Conservation (phyloP, 2,888 invertebrate species). For the Tetramorium bicarinatum region DNA sequence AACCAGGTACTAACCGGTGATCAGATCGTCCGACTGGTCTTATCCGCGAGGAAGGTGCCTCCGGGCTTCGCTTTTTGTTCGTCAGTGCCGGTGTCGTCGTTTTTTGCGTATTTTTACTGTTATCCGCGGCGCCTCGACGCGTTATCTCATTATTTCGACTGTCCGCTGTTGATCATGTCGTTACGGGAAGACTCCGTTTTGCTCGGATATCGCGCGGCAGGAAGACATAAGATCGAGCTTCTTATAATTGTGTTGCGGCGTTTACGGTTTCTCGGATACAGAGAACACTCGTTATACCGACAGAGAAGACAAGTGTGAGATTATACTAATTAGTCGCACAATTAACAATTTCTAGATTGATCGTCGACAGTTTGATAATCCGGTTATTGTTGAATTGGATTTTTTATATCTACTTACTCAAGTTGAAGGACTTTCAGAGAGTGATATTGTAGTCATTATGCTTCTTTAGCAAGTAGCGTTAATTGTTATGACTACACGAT, state of each 20-base stretch:
- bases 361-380: neutral
- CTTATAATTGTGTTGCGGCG: constrained; percentile 28
- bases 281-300: neutral
- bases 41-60: constrained; percentile 73
- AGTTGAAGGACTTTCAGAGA: neutral
- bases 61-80: constrained; percentile 62
- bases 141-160: constrained; percentile 66
- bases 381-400: neutral
- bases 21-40: constrained; percentile 80
- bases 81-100: constrained; percentile 63
- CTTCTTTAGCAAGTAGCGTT: neutral
- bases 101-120: constrained; percentile 79
- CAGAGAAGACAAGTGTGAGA: neutral
- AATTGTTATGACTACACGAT: neutral
- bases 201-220: neutral
- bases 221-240: constrained; percentile 1
- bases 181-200: constrained; percentile 12
- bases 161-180: constrained; percentile 26
- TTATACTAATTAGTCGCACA: constrained; percentile 47
- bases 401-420: neutral
- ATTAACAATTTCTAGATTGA: neutral
- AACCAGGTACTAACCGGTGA: constrained; percentile 79
- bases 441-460: neutral
- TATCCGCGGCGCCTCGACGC: constrained; percentile 65
- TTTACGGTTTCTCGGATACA: constrained; percentile 25